These are phyloP conservation scores for Tridacna crocea DNA, from an alignment of 2,888 invertebrate genomes.

Conservation along the genomic window DNA sequence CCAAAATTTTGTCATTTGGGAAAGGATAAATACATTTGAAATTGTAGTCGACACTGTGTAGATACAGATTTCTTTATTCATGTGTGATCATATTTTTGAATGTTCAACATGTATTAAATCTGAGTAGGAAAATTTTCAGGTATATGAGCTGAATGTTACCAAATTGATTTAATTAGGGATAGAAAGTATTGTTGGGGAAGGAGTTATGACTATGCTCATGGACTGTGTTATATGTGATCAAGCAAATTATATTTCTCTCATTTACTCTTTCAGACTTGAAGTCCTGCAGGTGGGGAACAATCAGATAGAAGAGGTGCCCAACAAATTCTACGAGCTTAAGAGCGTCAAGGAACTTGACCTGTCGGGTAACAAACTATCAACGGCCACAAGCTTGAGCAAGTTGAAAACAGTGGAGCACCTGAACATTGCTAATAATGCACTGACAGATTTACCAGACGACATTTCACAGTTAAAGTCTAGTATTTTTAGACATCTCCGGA, in stretches of 20 bases:
- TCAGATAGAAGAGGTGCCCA: constrained; percentile 75
- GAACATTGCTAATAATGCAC: constrained; percentile 72
- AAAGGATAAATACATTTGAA: too few relatives aligned
- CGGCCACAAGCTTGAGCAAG: constrained; percentile 69
- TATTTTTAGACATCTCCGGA: constrained; percentile 76
- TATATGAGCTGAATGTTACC: too few relatives aligned
- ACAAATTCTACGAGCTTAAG: constrained; percentile 76
- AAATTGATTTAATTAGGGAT: too few relatives aligned
- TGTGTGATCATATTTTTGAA: too few relatives aligned
- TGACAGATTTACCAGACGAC: constrained; percentile 75
- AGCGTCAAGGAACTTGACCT: constrained; percentile 75
- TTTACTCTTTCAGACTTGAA: constrained; percentile 66
- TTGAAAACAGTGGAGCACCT: constrained; percentile 71
- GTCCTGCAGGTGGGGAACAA: constrained; percentile 75
- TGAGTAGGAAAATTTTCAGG: too few relatives aligned
- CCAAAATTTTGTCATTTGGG: too few relatives aligned
- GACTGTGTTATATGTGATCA: too few relatives aligned
- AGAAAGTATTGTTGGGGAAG: too few relatives aligned
- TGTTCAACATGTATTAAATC: too few relatives aligned
- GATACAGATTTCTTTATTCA: too few relatives aligned
- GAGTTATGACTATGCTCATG: too few relatives aligned
- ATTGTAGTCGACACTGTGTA: too few relatives aligned
- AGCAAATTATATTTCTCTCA: background rate
- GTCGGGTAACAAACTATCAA: constrained; percentile 72
- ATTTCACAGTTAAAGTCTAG: constrained; percentile 73